phyloP scores from a whole-genome alignment of 1,140 invertebrate species.

The Ceratosolen solmsi region DNA sequence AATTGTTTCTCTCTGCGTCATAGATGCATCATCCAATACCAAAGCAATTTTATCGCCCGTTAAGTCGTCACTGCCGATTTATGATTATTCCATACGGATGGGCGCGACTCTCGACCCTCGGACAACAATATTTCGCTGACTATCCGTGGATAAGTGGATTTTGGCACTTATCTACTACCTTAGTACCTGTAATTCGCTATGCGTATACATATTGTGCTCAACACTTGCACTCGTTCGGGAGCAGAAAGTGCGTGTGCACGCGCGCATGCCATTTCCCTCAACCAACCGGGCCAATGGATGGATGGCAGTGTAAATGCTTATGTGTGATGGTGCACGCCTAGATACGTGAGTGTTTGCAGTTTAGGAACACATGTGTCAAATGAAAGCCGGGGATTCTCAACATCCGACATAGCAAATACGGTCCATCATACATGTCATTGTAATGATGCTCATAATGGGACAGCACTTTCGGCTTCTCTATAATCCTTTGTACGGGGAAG shows the following conservation, averaged over 20 bases:
- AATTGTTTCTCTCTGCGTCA: background rate
- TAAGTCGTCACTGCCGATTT: background rate
- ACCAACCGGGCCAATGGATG: too few species aligned
- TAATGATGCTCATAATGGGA: background rate
- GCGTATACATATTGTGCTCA: background rate
- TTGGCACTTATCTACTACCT: background rate
- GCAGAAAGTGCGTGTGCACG: background rate
- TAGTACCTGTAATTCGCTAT: background rate
- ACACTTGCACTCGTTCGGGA: background rate
- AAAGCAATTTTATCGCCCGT: background rate
- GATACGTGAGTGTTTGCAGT: too few species aligned
- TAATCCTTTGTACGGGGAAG: background rate
- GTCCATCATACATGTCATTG: background rate
- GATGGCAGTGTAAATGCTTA: too few species aligned
- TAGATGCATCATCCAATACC: background rate
- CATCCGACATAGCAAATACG: background rate
- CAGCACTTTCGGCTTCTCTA: background rate
- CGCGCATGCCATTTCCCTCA: too few species aligned
- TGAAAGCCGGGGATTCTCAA: background rate
- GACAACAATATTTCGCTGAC: background rate
- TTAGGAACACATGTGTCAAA: background rate
- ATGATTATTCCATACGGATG: background rate
- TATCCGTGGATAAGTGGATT: constrained; percentile 8
- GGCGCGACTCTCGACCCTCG: background rate
- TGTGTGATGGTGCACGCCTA: background rate